Conservation (phyloP, 2,797 vertebrate genomes). For the Chrosomus eos region DNA sequence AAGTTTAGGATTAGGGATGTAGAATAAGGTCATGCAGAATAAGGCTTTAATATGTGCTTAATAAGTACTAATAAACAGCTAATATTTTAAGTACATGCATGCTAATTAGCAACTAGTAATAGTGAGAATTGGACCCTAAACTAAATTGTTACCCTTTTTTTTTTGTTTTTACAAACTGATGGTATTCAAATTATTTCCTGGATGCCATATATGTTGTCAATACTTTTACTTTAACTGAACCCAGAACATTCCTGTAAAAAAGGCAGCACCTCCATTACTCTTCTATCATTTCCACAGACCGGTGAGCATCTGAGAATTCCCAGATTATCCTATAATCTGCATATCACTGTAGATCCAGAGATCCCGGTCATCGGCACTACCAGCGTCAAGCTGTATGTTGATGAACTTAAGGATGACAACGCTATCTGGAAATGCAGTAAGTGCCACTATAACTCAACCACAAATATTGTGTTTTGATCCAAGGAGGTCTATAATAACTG, state of each 20-base stretch:
- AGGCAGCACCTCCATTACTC: background rate
- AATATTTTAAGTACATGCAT: too few relatives aligned
- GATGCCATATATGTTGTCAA: background rate
- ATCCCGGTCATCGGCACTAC: conserved; percentile 61
- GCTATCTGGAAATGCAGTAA: conserved; percentile 76
- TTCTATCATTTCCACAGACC: conserved; percentile 63
- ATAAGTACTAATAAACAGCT: too few relatives aligned
- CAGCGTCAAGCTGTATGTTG: conserved; percentile 64
- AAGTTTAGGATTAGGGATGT: too few relatives aligned
- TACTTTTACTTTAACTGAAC: background rate
- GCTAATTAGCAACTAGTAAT: too few relatives aligned
- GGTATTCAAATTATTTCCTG: background rate
- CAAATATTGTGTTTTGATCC: background rate
- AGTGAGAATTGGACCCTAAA: too few relatives aligned
- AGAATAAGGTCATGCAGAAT: too few relatives aligned
- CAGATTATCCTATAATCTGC: conserved; percentile 49
- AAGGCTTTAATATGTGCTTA: too few relatives aligned
- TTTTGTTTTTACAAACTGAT: background rate
- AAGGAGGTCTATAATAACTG: background rate
- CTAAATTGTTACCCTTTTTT: background rate
- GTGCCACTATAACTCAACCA: conserved; percentile 46
- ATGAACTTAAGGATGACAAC: conserved; percentile 59
- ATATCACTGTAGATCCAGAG: conserved; percentile 67
- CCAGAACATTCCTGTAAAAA: background rate
- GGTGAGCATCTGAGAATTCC: conserved; percentile 43